Conservation (phyloP, 2,797 vertebrate species). For the Chloroceryle inda region DNA sequence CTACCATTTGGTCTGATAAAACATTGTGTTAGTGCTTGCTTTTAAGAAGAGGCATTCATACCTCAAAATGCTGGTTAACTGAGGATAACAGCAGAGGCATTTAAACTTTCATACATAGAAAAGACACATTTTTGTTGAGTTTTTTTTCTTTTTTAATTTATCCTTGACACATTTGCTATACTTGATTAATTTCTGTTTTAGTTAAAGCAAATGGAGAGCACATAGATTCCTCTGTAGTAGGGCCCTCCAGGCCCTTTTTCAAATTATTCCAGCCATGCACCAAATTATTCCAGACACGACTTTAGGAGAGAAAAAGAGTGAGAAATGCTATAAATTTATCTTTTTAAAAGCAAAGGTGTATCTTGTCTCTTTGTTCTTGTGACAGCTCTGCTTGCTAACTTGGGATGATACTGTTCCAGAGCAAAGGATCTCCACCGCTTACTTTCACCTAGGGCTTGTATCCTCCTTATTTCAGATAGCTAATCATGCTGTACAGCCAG, state of each 20-base stretch:
- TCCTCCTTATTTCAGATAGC: background rate
- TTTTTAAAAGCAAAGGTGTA: background rate
- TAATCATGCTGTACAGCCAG: background rate
- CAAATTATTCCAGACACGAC: background rate
- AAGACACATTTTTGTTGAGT: background rate
- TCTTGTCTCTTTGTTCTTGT: background rate
- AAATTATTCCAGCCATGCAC: background rate
- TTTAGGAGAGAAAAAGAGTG: background rate
- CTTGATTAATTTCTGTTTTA: background rate
- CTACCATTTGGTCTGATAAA: background rate
- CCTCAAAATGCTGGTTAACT: background rate
- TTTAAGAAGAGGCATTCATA: background rate
- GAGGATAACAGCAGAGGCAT: background rate
- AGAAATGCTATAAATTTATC: background rate
- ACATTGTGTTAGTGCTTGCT: background rate
- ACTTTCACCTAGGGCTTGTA: background rate
- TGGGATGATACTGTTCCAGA: background rate
- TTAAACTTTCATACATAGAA: background rate
- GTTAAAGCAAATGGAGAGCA: background rate
- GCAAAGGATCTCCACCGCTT: background rate
- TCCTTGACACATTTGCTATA: background rate
- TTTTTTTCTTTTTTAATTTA: background rate
- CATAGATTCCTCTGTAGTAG: background rate
- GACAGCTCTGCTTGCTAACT: background rate
- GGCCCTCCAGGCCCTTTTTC: background rate